Conservation (phyloP, 2,797 vertebrate genomes). For the Streptopelia turtur region DNA sequence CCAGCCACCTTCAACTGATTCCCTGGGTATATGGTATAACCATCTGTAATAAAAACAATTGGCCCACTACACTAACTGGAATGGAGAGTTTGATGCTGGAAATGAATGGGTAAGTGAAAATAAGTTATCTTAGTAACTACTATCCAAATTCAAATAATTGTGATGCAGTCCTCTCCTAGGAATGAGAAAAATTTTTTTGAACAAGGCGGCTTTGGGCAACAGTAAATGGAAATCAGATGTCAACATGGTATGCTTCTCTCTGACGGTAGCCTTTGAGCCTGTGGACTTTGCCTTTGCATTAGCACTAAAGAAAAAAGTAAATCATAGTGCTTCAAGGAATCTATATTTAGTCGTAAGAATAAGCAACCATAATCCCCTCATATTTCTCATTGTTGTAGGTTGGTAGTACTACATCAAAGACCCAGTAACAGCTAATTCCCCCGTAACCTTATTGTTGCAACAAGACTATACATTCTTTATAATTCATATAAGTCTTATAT, state of each 20-base stretch:
- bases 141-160: background rate
- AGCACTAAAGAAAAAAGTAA: background rate
- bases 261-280: background rate
- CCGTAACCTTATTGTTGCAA: background rate
- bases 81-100: background rate
- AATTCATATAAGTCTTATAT: background rate
- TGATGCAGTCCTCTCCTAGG: background rate
- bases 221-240: background rate
- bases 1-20: background rate
- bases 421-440: background rate
- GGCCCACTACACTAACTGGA: background rate
- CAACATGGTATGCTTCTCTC: background rate
- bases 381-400: background rate
- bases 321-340: background rate
- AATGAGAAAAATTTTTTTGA: background rate
- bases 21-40: background rate
- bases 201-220: background rate
- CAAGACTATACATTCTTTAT: background rate
- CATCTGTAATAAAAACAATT: background rate
- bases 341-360: background rate
- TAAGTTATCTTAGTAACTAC: background rate
- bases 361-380: background rate
- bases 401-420: background rate
- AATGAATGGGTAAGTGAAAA: background rate
- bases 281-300: background rate